These are phyloP conservation scores for Sisyra nigra DNA, from an alignment of 2,888 invertebrate species.

Conservation along the genomic window DNA sequence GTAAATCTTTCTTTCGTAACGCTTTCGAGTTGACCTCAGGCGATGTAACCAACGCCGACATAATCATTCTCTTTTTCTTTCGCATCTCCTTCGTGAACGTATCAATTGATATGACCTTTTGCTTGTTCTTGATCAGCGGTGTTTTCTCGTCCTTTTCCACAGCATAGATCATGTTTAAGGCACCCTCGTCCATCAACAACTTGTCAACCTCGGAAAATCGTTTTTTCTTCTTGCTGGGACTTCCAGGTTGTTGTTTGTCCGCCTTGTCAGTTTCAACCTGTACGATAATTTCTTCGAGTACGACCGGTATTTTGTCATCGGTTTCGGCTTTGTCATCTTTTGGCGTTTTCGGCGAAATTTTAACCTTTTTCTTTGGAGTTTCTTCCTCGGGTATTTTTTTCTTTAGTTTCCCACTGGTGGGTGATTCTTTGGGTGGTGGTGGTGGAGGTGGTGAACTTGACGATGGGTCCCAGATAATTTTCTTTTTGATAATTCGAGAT, in stretches of 20 bases:
- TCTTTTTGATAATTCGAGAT: constrained; percentile 48
- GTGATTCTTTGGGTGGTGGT: too few species aligned
- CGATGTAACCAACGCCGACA: constrained; percentile 18
- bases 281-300: constrained; percentile 16
- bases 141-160: constrained; percentile 36
- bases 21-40: constrained; percentile 28
- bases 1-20: constrained; percentile 28
- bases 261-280: constrained; percentile 11
- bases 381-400: not conserved
- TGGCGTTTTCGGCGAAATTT: constrained; percentile 6
- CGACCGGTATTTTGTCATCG: constrained; percentile 16
- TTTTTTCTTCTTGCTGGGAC: constrained; percentile 2
- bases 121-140: constrained; percentile 23
- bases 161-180: constrained; percentile 70
- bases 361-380: not conserved
- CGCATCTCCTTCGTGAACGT: constrained; percentile 22
- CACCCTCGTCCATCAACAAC: constrained; percentile 70
- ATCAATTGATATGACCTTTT: constrained; percentile 24
- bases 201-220: constrained; percentile 51
- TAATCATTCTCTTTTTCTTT: constrained; percentile 17
- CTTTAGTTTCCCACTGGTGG: not conserved
- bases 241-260: constrained; percentile 10
- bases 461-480: constrained; percentile 58
- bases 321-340: constrained; percentile 11
- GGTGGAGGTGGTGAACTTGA: constrained; percentile 18